Evolutionary conservation across 2,888 invertebrate genomes (phyloP).

Genomic region (Ormyrus rosae): DNA sequence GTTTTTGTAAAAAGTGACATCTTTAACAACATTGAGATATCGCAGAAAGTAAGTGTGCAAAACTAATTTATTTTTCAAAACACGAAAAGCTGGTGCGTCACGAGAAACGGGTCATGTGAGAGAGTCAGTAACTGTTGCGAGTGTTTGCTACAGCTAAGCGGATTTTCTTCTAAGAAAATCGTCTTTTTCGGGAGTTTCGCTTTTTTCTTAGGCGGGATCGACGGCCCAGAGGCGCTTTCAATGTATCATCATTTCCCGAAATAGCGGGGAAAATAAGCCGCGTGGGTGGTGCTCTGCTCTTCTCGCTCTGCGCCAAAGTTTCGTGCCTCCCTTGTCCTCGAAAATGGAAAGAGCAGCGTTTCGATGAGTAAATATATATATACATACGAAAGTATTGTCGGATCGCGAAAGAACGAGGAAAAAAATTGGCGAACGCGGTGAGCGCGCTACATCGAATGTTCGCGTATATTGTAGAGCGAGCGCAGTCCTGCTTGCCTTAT

Average conservation of each 20-base stretch:
- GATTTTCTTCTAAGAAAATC: background rate
- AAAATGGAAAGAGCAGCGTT: constrained; percentile 43
- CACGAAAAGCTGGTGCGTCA: background rate
- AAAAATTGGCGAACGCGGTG: constrained; percentile 40
- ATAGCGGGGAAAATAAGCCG: constrained; percentile 67
- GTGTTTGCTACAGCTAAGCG: background rate
- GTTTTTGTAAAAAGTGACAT: background rate
- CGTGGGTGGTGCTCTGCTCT: constrained; percentile 46
- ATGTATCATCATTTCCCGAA: constrained; percentile 72
- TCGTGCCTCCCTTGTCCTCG: constrained; percentile 35
- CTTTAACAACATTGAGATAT: background rate
- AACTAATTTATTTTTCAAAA: background rate
- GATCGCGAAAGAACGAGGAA: constrained; percentile 14
- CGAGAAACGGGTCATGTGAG: constrained; percentile 4
- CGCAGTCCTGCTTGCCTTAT: too few species aligned
- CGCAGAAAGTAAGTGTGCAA: constrained; percentile 51
- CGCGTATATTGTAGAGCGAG: background rate
- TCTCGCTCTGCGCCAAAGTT: constrained; percentile 1
- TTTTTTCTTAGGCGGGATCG: background rate
- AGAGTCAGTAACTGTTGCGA: background rate
- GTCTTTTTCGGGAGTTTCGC: background rate
- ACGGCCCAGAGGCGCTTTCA: constrained; percentile 43
- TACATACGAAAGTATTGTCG: background rate
- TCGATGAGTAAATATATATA: background rate
- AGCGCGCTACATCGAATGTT: constrained; percentile 18